Percentiles rank a stretch among this genome's conserved stretches.
Evolutionary conservation across 2,888 invertebrate species (phyloP).

Genomic region (Phalangium opilio): DNA sequence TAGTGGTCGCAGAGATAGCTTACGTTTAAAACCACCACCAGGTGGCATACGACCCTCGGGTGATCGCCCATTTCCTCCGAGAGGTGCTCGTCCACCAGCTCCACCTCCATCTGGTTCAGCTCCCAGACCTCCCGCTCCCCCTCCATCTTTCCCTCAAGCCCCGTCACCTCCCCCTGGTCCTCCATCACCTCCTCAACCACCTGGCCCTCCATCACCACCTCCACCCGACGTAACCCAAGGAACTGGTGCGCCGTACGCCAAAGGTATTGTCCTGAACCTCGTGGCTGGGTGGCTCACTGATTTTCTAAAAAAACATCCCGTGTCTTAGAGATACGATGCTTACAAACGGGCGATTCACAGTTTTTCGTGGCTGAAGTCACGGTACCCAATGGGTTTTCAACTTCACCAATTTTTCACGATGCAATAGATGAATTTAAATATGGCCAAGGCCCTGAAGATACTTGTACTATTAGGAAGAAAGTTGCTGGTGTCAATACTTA

Average conservation of each 20-base stretch:
- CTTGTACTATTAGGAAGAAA: slow-evolving; percentile 14
- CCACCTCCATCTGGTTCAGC: slow-evolving; percentile 6
- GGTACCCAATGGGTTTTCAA: slow-evolving; percentile 16
- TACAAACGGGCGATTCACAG: slow-evolving; percentile 16
- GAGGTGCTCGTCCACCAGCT: too few species aligned
- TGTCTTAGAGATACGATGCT: slow-evolving; percentile 21
- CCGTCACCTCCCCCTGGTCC: slow-evolving; percentile 5
- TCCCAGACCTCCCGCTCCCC: slow-evolving; percentile 1
- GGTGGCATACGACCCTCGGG: too few species aligned
- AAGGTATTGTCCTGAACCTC: too few species aligned
- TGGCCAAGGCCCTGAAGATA: neutral
- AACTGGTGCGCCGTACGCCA: slow-evolving; percentile 3
- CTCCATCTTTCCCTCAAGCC: slow-evolving; percentile 1
- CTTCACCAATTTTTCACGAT: slow-evolving; percentile 18
- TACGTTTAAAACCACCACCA: too few species aligned
- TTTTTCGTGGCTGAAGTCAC: slow-evolving; percentile 21
- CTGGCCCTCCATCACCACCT: neutral
- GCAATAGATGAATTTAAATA: slow-evolving; percentile 1
- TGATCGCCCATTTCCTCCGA: too few species aligned
- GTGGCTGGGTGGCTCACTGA: too few species aligned
- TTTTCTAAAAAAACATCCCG: too few species aligned
- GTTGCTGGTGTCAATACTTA: slow-evolving; percentile 2
- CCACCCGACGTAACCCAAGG: neutral
- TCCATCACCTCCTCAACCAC: slow-evolving; percentile 5
- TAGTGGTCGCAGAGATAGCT: too few species aligned